phyloP scores from a whole-genome alignment of 92 coral and sea anemone species.

The Galaxea fascicularis region DNA sequence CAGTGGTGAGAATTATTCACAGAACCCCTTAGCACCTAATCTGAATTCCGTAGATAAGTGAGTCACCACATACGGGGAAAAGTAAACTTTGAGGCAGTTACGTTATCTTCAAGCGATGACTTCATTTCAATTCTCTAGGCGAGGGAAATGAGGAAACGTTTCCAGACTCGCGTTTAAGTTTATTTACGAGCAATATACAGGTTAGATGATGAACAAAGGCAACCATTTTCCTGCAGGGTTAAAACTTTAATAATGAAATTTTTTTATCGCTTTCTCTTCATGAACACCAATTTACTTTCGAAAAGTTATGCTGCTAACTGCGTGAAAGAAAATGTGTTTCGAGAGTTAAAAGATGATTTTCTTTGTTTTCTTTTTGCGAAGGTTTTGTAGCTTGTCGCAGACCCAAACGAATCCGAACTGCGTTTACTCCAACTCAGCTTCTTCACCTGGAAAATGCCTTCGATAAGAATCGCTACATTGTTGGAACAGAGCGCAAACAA shows the following conservation, averaged over 20 bases:
- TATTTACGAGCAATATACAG: constrained; percentile 12
- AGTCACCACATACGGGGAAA: not conserved
- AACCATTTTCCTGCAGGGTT: constrained; percentile 39
- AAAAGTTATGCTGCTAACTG: not conserved
- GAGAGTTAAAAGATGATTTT: too few species aligned
- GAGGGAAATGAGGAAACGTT: not conserved
- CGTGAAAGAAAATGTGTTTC: constrained; percentile 4
- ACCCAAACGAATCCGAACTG: constrained; percentile 90
- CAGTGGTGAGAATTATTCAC: constrained; percentile 66
- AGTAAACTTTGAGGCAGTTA: too few species aligned
- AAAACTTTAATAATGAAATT: constrained; percentile 28
- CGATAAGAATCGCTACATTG: constrained; percentile 96
- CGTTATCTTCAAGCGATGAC: not conserved
- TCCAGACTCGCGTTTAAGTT: not conserved
- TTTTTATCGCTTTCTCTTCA: constrained; percentile 32
- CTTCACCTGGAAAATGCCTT: constrained; percentile 93
- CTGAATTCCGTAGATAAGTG: constrained; percentile 39
- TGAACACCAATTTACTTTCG: constrained; percentile 22
- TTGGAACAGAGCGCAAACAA: constrained; percentile 93
- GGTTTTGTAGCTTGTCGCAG: constrained; percentile 93
- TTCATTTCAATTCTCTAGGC: not conserved
- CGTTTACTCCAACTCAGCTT: constrained; percentile 95
- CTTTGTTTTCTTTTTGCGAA: constrained; percentile 28
- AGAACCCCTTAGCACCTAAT: not conserved
- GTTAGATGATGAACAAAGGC: constrained; percentile 22